Evolutionary conservation across 2,888 invertebrate genomes (phyloP), one percentile per base, ranked within the genome.

Genomic region (Apamea sordens): DNA sequence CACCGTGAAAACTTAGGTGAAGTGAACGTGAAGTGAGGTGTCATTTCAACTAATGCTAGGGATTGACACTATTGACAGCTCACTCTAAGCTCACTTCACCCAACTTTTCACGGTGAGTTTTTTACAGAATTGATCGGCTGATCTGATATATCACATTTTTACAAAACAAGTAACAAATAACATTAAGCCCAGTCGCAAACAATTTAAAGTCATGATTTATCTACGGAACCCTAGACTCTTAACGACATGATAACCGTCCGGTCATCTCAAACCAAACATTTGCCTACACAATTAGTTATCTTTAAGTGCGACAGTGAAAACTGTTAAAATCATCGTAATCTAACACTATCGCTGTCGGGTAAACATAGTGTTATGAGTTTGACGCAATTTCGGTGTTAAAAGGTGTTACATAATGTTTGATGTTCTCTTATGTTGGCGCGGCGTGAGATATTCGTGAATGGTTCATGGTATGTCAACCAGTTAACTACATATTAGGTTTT

Each of bases 231-330:
- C 89, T 74, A 84, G 80, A 61, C 50, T 65, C 32, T 69, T 73
- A 83, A 73, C 72, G 59, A 64, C n/a, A 69, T 24, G 83, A 86
- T 84, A 90, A 88, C 67, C 73, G 77, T 44, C 72, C 72, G 80
- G 73, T 69, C 80, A 76, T 79, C 75, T 71, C 65, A 77, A 85
- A 76, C 65, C 81, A 80, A 90, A 89, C 73, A 78, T 88, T 86
- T 86, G 77, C 44, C 65, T 65, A 82, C 83, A 82, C 88, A 85
- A 87, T 88, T 85, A 84, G 82, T 85, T 86, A 86, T 84, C 80
- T 79, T 74, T 79, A 78, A 81, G 71, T 76, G 73, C 76, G 73
- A 70, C 80, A 85, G 75, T 85, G 83, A 79, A 85, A 86, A 89
- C 79, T 81, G 85, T 89, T 82, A 70, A 80, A 73, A 59, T 61